Conservation (phyloP, 2,888 invertebrate species). For the Homarus gammarus region DNA sequence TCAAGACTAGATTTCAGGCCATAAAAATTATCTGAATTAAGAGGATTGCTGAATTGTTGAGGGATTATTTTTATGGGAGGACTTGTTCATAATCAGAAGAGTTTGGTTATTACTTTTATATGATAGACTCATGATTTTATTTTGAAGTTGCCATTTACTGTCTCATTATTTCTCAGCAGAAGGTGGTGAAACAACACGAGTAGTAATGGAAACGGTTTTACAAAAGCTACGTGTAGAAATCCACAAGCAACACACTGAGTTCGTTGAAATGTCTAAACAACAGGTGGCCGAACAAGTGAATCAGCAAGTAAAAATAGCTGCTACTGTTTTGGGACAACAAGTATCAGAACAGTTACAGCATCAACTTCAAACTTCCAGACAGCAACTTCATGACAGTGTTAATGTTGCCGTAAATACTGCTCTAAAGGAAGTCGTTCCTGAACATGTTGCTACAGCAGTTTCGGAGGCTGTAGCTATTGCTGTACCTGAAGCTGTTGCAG, state of each 20-base stretch:
- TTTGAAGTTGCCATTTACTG: background rate
- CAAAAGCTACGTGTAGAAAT: conserved; percentile 46
- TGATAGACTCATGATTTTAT: background rate
- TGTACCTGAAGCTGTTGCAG: conserved; percentile 40
- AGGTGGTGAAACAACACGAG: conserved; percentile 27
- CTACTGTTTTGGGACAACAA: conserved; percentile 32
- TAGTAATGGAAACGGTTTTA: conserved; percentile 60
- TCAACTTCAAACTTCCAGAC: conserved; percentile 35
- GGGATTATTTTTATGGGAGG: too few species aligned
- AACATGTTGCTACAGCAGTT: conserved; percentile 19
- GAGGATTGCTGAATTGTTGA: too few species aligned
- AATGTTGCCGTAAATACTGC: conserved; percentile 28
- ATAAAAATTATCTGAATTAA: too few species aligned
- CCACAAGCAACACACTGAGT: conserved; percentile 25
- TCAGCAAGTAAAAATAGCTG: conserved; percentile 47
- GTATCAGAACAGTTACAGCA: conserved; percentile 37
- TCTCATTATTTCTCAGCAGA: background rate
- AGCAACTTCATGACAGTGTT: conserved; percentile 37
- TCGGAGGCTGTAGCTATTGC: conserved; percentile 42
- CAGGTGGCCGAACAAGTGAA: conserved; percentile 43
- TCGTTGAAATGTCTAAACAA: background rate
- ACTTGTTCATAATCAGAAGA: too few species aligned
- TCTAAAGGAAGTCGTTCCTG: conserved; percentile 33
- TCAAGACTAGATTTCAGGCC: too few species aligned
- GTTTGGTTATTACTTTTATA: too few species aligned